Base-by-base conservation (phyloP, 2,888 invertebrate genomes). In the Griposia aprilina region DNA sequence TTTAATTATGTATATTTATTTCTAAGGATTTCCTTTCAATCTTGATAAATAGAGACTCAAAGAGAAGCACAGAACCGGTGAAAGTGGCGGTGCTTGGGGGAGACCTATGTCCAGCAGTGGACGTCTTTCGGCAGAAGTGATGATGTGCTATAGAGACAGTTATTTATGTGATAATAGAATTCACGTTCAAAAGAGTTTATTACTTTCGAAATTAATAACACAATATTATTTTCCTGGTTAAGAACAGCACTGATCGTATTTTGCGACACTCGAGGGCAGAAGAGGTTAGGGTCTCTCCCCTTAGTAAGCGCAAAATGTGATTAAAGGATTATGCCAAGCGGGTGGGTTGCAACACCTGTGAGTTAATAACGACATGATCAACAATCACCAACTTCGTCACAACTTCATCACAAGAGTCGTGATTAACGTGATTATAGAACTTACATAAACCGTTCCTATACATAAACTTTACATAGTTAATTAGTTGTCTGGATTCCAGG, bases 1-100 rank as follows among this genome's bases (percentile, higher is more conserved):
- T 71, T 78, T 76, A 60, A 69, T 78, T 66, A 68, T 76, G 65
- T 76, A 74, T 73, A 73, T 67, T 67, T 73, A 73, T 67, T 67
- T 63, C 45, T 62, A 52, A 62, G 66, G 41, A 63, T 70, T 72
- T 78, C 23, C 26, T 45, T 59, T 30, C 15, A 48, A 78, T 63
- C 36, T 75, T 74, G 52, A 55, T 59, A 41, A 36, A 36, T n/a
- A 36, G 45, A 68, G 36, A 59, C 45, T 45, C 1, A 7, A 10
- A 45, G 45, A 45, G 45, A 45, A 10, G 45, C 45, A 45, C 45
- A 45, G 45, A 45, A 10, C 45, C 45, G 45, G 8, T 45, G 0
- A 0, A 10, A 45, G 45, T 45, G 45, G 45, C 6, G 10, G 45
- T 41, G 41, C 41, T 41, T 41, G 45, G 10, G 41, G 10, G 45